Evolutionary conservation across 2,888 invertebrate genomes (phyloP), one percentile per base, ranked within the genome.

Genomic region (Diarsia mendica): DNA sequence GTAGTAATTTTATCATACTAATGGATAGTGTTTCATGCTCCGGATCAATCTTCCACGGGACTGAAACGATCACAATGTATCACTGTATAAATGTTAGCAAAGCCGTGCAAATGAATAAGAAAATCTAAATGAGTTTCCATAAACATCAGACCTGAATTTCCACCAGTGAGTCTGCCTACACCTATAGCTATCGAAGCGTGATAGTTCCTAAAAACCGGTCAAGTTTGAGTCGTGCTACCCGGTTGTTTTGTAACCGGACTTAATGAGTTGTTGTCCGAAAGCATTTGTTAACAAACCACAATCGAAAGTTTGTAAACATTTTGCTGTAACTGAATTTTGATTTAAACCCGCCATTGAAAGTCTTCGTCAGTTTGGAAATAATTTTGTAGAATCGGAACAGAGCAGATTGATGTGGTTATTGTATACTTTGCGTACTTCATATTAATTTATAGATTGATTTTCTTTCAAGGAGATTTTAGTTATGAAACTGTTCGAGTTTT

Each of bases 221-320:
- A 68, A 58, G 39, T 64, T 67, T 67, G 51, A 81, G 28, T 81
- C 58, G 33, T 39, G 33, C 51, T 61, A n/a, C 3, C 20, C 23
- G 20, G 18, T 67, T 67, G 63, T 75, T 67, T 63, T 67, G 23
- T 75, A 46, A 23, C 55, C 44, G 9, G 49, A 67, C 55, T 67
- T 75, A 75, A 67, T 58, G 46, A 48, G 67, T 66, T 76, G 77
- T 76, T 83, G 77, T 76, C 58, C 64, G 48, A 58, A 51, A 69
- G 23, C 60, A 46, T 49, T 75, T 82, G 72, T 80, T 82, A 68
- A 65, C 60, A 60, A 80, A 76, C 82, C 70, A 70, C 81, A 84
- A 68, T 44, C 13, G 48, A 53, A 65, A 72, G 68, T 84, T 84
- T 67, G 64, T 73, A 71, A 84, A 84, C 84, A 73, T 73, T 73